Conservation (phyloP, 2,888 invertebrate species). For the Quadroppia sp. region DNA sequence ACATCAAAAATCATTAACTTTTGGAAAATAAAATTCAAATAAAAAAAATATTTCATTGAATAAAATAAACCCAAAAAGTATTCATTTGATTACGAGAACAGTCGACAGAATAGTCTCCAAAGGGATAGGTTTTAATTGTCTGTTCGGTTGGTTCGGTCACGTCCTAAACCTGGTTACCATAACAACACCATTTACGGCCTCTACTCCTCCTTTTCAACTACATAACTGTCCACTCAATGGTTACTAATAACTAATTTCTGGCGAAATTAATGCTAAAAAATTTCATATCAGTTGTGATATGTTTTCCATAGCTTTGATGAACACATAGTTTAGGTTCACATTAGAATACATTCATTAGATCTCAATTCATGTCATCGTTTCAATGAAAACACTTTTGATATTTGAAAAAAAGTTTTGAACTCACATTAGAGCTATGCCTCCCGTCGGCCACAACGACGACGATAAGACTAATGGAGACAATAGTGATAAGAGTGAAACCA, state of each 20-base stretch:
- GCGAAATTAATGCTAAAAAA: background rate
- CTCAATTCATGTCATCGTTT: background rate
- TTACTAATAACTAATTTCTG: constrained; percentile 18
- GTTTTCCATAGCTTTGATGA: background rate
- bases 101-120: background rate
- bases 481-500: constrained; percentile 23
- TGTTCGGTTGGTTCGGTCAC: constrained; percentile 19
- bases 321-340: background rate
- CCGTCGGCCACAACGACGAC: background rate
- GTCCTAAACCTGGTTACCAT: constrained; percentile 15
- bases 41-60: too few species aligned
- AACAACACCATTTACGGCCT: constrained; percentile 1
- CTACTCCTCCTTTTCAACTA: constrained; percentile 17
- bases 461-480: constrained; percentile 29
- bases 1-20: background rate
- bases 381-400: background rate
- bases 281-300: constrained; percentile 27
- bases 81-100: background rate
- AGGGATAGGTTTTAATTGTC: constrained; percentile 22
- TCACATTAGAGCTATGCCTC: background rate
- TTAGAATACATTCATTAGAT: background rate
- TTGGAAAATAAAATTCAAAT: background rate
- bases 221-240: constrained; percentile 31
- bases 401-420: background rate
- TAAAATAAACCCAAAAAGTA: background rate